Evolutionary conservation across 2,797 vertebrate genomes (phyloP).

Genomic region (Chaetophractus vellerosus): DNA sequence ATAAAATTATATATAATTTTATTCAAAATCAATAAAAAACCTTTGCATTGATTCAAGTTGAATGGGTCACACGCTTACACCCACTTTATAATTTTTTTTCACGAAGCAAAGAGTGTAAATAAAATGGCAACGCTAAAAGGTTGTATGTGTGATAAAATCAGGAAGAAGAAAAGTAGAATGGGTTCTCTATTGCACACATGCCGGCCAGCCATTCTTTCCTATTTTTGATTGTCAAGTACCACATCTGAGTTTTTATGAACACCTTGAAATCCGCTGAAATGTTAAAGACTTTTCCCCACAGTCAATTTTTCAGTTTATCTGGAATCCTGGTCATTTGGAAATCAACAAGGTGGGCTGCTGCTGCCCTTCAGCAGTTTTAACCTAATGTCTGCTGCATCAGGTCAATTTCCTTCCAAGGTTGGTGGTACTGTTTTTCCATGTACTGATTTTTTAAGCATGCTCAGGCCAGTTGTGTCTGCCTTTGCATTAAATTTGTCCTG

Average conservation of each 20-base stretch:
- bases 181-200: background rate
- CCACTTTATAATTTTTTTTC: slow-evolving; percentile 12
- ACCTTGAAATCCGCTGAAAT: slow-evolving; percentile 87
- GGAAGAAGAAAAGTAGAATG: background rate
- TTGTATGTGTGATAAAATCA: background rate
- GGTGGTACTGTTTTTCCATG: slow-evolving; percentile 96
- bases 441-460: slow-evolving; percentile 93
- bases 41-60: slow-evolving; percentile 53
- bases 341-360: slow-evolving; percentile 92
- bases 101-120: background rate
- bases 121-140: background rate
- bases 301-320: slow-evolving; percentile 92
- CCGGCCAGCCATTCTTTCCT: background rate
- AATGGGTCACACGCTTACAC: background rate
- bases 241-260: slow-evolving; percentile 79
- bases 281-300: slow-evolving; percentile 90
- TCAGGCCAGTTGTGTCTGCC: slow-evolving; percentile 97
- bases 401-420: slow-evolving; percentile 97
- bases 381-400: slow-evolving; percentile 92
- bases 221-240: slow-evolving; percentile 71
- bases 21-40: slow-evolving; percentile 52
- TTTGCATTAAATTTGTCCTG: slow-evolving; percentile 98
- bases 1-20: too few relatives aligned
- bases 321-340: slow-evolving; percentile 94
- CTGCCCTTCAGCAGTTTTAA: slow-evolving; percentile 92